These are phyloP conservation scores for Sclerodermus sp. DNA, from an alignment of 2,888 invertebrate species.

Conservation along the genomic window DNA sequence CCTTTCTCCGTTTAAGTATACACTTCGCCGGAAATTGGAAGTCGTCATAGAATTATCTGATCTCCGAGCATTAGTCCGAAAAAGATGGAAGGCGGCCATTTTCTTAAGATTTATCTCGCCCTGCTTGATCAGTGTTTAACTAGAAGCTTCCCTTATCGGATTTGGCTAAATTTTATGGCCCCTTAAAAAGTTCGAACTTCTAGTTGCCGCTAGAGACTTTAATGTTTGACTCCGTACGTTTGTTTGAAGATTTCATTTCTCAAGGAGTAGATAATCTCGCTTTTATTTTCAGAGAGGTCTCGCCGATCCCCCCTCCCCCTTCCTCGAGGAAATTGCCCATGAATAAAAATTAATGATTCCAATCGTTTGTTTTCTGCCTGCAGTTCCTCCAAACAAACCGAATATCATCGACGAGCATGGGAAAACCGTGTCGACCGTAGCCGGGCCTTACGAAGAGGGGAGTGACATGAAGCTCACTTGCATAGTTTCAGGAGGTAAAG, in stretches of 20 bases:
- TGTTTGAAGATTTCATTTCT: too few species aligned
- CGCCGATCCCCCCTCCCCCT: too few species aligned
- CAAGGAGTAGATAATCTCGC: too few species aligned
- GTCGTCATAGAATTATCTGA: constrained; percentile 3
- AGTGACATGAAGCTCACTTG: constrained; percentile 72
- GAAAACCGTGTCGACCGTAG: constrained; percentile 64
- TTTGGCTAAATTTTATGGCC: too few species aligned
- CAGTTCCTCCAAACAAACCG: constrained; percentile 75
- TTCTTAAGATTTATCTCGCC: neutral
- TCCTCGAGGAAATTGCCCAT: too few species aligned
- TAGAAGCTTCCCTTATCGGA: too few species aligned
- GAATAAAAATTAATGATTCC: neutral
- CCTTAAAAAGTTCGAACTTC: too few species aligned
- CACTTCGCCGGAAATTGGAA: constrained; percentile 2
- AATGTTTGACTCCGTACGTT: too few species aligned
- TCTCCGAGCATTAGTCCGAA: neutral
- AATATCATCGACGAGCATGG: constrained; percentile 72
- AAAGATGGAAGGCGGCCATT: neutral
- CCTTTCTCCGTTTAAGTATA: neutral
- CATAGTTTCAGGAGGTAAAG: constrained; percentile 76
- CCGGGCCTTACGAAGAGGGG: constrained; percentile 76
- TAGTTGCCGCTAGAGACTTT: too few species aligned
- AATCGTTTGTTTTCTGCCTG: too few species aligned
- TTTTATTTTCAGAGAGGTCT: too few species aligned
- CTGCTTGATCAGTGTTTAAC: neutral